Base-by-base conservation (phyloP, 2,113 vertebrate genomes). In the Okapia johnstoni region DNA sequence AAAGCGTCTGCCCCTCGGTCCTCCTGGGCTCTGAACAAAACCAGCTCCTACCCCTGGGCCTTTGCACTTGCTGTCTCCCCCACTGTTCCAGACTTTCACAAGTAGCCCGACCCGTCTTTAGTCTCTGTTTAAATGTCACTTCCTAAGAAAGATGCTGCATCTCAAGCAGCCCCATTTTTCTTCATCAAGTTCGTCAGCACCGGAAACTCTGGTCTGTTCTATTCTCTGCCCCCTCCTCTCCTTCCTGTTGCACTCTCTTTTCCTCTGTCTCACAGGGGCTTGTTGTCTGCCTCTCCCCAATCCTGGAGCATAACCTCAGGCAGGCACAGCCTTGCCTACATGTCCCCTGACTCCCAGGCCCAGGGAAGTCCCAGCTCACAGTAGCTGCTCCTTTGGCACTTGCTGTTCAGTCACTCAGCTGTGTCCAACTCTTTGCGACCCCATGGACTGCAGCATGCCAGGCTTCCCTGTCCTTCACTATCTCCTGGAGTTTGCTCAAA, bases 331-430 rank as follows among this genome's bases (percentile, higher is more conserved):
- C 73, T 13, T 3, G 17, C 58, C 43, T 1, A 10, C 30, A 0
- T 25, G 14, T 4, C 55, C 1, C 46, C 76, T 33, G 28, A 1
- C 7, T 14, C 26, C 25, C 30, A 26, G 43, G 89, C 77, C 89
- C 0, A 0, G 76, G 40, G 61, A 6, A 2, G 23, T 0, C 73
- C 73, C 6, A 1, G 30, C 73, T 4, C 30, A 9, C 1, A 17
- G 63, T 0, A 1, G 76, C 15, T 21, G 11, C 23, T 15, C 46
- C 46, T 21, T 15, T 7, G 48, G n/a, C 48, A 4, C 1, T 21
- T 46, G 61, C 28, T 33, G 33, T 19, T n/a, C 16, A 66, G n/a
- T 11, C 1, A 2, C 63, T 70, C 63, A 70, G 63, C 36, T 2
- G 0, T 36, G n/a, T 36, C 17, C 0, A 17, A 66, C 63, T 36